A percentile compares a stretch with the other conserved stretches of the same genome.
phyloP scores from a whole-genome alignment of 2,888 invertebrate species.

The Parascotia fuliginaria region DNA sequence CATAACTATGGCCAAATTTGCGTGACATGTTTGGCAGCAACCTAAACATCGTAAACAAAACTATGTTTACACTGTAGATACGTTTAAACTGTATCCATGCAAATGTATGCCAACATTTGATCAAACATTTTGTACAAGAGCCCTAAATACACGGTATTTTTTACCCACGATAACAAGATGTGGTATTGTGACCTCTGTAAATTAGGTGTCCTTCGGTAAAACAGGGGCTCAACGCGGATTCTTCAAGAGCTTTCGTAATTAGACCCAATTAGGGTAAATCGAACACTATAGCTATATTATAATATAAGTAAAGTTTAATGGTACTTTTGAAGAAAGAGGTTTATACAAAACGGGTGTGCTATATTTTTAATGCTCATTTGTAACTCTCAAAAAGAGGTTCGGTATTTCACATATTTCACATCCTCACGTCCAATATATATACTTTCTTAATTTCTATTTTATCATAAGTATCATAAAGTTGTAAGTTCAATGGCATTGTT shows the following conservation, averaged over 20 bases:
- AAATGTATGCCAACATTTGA: conserved; percentile 15
- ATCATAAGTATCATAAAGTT: too few relatives aligned
- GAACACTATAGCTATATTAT: conserved; percentile 7
- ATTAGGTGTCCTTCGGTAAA: conserved; percentile 33
- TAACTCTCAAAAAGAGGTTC: too few relatives aligned
- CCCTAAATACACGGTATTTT: conserved; percentile 37
- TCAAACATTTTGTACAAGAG: conserved; percentile 14
- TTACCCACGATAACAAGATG: conserved; percentile 21
- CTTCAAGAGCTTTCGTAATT: conserved; percentile 33
- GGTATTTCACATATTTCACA: too few relatives aligned
- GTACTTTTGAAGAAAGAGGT: too few relatives aligned
- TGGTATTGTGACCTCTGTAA: conserved; percentile 29
- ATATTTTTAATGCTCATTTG: too few relatives aligned
- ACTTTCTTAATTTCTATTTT: too few relatives aligned
- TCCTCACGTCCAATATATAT: too few relatives aligned
- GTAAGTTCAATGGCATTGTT: too few relatives aligned
- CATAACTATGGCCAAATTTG: too few relatives aligned
- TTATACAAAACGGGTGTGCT: too few relatives aligned
- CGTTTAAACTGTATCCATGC: neutral
- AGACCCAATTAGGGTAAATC: conserved; percentile 16
- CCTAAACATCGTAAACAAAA: neutral
- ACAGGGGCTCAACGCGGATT: conserved; percentile 18
- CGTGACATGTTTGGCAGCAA: too few relatives aligned
- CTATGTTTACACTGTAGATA: neutral
- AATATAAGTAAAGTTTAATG: neutral